Evolutionary conservation across 2,797 vertebrate genomes (phyloP).

Genomic region (Sebastes alutus): DNA sequence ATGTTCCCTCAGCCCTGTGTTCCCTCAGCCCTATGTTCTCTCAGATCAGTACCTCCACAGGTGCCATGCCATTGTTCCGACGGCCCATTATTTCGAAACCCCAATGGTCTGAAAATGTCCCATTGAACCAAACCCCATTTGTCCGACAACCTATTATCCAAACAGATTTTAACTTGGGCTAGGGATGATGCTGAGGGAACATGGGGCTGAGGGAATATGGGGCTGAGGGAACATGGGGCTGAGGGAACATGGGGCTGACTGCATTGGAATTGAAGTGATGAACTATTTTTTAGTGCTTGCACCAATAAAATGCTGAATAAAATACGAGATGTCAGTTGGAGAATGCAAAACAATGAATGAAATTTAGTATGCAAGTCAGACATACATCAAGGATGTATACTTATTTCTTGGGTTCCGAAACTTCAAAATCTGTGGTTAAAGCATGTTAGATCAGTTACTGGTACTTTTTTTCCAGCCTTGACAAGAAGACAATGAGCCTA

Average conservation of each 20-base stretch:
- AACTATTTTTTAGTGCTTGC: neutral
- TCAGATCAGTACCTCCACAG: too few relatives aligned
- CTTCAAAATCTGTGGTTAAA: neutral
- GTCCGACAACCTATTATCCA: too few relatives aligned
- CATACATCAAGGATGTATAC: neutral
- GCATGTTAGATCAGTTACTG: neutral
- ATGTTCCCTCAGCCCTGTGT: accelerated
- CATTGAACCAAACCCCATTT: too few relatives aligned
- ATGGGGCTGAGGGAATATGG: accelerated
- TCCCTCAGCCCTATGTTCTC: too few relatives aligned
- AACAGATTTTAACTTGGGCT: too few relatives aligned
- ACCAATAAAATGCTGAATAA: neutral
- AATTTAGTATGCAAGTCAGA: neutral
- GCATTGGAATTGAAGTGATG: neutral
- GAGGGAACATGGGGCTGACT: too few relatives aligned
- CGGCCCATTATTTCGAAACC: too few relatives aligned
- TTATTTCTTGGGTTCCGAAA: neutral
- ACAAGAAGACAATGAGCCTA: slow-evolving; percentile 12
- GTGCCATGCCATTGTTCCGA: too few relatives aligned
- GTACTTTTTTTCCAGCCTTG: neutral
- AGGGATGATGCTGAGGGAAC: too few relatives aligned
- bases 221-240: accelerated
- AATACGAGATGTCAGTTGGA: neutral
- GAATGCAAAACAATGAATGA: neutral
- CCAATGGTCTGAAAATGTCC: too few relatives aligned